phyloP scores from a whole-genome alignment of 1,140 invertebrate species.

The Macrostomum lignano region DNA sequence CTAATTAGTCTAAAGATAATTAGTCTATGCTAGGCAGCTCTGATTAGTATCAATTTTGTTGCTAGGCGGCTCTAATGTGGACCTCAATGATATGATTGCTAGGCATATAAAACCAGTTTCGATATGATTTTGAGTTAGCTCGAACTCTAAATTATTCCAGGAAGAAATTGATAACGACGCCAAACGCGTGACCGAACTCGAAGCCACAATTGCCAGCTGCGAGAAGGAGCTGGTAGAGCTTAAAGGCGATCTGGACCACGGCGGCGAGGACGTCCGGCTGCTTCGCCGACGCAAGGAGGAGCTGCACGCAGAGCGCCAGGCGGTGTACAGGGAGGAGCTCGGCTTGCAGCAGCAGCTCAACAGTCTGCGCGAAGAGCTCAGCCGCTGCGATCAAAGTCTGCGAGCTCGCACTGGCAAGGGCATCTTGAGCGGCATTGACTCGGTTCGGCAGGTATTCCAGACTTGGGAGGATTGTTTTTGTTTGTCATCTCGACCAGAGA shows the following conservation, averaged over 20 bases:
- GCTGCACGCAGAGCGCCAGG: conserved; percentile 38
- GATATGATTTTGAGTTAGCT: no score
- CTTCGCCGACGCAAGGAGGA: conserved; percentile 40
- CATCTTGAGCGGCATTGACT: conserved; percentile 74
- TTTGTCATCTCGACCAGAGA: no score
- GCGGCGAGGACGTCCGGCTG: conserved; percentile 2
- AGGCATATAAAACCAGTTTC: no score
- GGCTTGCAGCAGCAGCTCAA: conserved; percentile 62
- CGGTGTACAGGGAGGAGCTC: conserved; percentile 75
- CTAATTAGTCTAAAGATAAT: no score
- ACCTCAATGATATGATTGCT: no score
- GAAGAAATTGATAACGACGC: conserved; percentile 64
- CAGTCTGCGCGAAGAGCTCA: conserved; percentile 67
- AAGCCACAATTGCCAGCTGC: conserved; percentile 7
- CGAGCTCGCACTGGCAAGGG: conserved; percentile 86
- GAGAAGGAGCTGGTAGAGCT: conserved; percentile 11
- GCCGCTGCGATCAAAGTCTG: conserved; percentile 68
- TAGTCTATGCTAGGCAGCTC: no score
- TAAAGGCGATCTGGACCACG: conserved; percentile 1
- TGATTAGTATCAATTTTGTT: no score
- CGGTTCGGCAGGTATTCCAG: conserved; percentile 71
- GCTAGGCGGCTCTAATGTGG: no score
- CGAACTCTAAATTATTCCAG: no score
- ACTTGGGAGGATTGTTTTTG: conserved; percentile 41
- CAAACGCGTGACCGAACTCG: conserved; percentile 36